Percentiles rank a stretch among this genome's conserved stretches.
Conservation (phyloP, 2,797 vertebrate species). For the Pachyuromys duprasi region DNA sequence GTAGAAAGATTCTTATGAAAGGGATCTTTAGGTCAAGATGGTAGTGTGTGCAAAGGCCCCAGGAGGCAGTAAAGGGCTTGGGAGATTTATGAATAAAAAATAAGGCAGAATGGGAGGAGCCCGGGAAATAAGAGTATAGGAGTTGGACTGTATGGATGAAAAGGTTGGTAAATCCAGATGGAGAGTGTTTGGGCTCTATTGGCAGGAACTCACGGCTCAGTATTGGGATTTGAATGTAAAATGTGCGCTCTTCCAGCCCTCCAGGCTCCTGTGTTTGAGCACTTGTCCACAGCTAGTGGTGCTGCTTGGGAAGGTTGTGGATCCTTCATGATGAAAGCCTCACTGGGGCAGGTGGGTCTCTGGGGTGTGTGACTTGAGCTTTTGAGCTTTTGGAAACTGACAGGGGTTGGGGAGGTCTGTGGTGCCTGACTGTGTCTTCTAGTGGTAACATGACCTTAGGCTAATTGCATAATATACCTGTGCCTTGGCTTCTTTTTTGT, state of each 20-base stretch:
- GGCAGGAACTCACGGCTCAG: not conserved
- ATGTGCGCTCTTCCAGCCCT: too few relatives aligned
- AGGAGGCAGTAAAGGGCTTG: not conserved
- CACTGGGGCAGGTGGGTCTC: not conserved
- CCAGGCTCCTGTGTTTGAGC: not conserved
- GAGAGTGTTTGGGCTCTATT: too few relatives aligned
- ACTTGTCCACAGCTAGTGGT: too few relatives aligned
- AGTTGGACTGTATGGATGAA: not conserved
- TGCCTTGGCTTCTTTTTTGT: constrained; percentile 64
- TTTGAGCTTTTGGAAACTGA: not conserved
- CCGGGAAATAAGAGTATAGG: not conserved
- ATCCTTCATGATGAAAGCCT: not conserved
- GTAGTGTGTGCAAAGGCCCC: not conserved
- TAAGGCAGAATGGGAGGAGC: not conserved
- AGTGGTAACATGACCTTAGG: not conserved
- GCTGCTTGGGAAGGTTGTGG: not conserved
- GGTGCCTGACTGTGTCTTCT: not conserved
- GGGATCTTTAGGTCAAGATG: not conserved
- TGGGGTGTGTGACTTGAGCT: not conserved
- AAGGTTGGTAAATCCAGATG: not conserved
- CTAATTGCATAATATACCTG: constrained; percentile 51
- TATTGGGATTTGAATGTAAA: not conserved
- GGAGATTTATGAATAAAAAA: constrained; percentile 2
- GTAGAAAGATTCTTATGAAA: not conserved
- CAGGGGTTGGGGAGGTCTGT: not conserved